phyloP scores from a whole-genome alignment of 1,140 invertebrate species.

The Atta colombica region DNA sequence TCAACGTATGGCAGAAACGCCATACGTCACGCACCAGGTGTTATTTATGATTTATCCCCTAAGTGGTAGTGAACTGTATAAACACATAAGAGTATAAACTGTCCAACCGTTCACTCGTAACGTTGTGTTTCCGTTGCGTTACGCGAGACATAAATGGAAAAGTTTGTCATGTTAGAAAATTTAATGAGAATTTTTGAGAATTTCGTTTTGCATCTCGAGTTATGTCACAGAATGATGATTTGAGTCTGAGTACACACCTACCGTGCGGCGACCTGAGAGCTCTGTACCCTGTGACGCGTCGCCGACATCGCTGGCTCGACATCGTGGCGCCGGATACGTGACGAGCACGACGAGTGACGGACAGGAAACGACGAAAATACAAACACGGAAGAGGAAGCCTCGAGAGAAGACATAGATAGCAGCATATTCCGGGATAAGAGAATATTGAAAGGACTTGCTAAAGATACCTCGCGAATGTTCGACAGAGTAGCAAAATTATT shows the following conservation, averaged over 20 bases:
- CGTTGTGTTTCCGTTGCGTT: not conserved
- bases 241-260: constrained; percentile 1
- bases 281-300: constrained; percentile 53
- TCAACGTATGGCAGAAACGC: not conserved
- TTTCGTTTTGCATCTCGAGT: not conserved
- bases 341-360: constrained; percentile 47
- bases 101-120: not conserved
- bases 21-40: not conserved
- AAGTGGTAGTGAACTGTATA: not conserved
- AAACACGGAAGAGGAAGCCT: constrained; percentile 18
- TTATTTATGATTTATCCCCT: constrained; percentile 5
- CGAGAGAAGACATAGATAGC: constrained; percentile 7
- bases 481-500: constrained; percentile 4
- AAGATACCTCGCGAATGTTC: not conserved
- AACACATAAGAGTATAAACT: not conserved
- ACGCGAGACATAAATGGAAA: not conserved
- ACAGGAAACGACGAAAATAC: constrained; percentile 20
- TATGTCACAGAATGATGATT: not conserved
- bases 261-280: constrained; percentile 15
- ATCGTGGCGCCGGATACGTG: constrained; percentile 71
- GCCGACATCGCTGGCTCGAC: constrained; percentile 68
- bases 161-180: not conserved
- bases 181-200: not conserved
- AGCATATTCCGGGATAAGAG: constrained; percentile 42
- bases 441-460: constrained; percentile 26